Conservation (phyloP, 2,888 invertebrate species). For the Halictus ligatus region DNA sequence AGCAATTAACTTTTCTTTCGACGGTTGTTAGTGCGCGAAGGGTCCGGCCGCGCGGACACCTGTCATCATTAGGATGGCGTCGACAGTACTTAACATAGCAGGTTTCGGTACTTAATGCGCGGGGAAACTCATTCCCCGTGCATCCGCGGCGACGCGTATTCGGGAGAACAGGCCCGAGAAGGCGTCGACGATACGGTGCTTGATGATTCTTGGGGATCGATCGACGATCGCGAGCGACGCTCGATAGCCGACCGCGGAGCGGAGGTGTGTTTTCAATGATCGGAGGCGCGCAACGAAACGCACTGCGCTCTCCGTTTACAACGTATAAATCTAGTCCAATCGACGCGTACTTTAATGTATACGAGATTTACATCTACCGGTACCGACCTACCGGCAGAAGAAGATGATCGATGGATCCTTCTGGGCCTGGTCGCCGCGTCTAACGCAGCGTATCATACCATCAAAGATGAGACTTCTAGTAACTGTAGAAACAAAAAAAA, state of each 20-base stretch:
- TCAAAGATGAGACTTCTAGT: background rate
- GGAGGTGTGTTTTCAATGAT: conserved; percentile 37
- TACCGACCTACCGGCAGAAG: conserved; percentile 6
- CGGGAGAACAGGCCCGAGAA: conserved; percentile 1
- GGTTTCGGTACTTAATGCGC: conserved; percentile 35
- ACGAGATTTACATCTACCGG: conserved; percentile 33
- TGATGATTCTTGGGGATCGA: conserved; percentile 22
- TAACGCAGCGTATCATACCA: no score
- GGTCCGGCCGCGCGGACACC: conserved; percentile 20
- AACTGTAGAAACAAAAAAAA: no score
- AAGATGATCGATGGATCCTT: conserved; percentile 28
- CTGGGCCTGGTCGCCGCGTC: background rate
- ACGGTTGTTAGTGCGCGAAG: conserved; percentile 25
- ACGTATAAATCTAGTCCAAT: conserved; percentile 69
- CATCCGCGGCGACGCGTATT: background rate
- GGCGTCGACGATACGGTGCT: conserved; percentile 12
- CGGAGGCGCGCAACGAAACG: conserved; percentile 8
- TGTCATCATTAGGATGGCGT: conserved; percentile 46
- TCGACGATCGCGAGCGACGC: conserved; percentile 25
- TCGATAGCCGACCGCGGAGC: background rate
- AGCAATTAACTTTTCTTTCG: conserved; percentile 54
- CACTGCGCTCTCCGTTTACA: conserved; percentile 32
- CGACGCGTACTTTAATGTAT: conserved; percentile 58
- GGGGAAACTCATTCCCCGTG: conserved; percentile 15
- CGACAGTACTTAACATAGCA: conserved; percentile 42